Evolutionary conservation across 1,140 invertebrate species (phyloP), one percentile per base, ranked within the genome.

Genomic region (Thaumatotibia leucotreta): DNA sequence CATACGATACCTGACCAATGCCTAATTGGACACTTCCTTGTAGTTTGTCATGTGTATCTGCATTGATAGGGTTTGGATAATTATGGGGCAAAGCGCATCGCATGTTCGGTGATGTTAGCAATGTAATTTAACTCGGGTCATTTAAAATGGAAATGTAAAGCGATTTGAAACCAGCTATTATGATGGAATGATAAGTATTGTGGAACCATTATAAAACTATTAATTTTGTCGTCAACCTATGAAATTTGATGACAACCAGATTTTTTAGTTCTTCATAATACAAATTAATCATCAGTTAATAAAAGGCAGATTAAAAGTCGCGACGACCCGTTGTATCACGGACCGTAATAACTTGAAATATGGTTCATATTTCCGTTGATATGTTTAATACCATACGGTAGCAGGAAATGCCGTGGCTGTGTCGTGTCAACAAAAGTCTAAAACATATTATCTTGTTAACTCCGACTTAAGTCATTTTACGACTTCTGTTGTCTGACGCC

Each of bases 231-330:
- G 32, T 33, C 32, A 33, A 4, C 4, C 32, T 10, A 33, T 10
- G 1, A 9, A 10, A 33, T 8, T 9, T 9, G 32, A 33, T 10
- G 32, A 9, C 32, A 10, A 33, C 4, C 80, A 85, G 79, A 85
- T 85, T 86, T 83, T 86, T 84, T 85, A 82, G 70, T 82, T 78
- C 39, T 86, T 90, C 82, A 90, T 82, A 88, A 81, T 80, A 80
- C 80, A 86, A 54, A 90, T 90, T 90, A 88, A 90, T 90, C 88
- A 86, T 83, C 80, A 86, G 74, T 88, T 84, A 83, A 85, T 73
- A 80, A 73, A 58, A 77, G 77, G 65, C 67, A 76, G 67, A 79
- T 77, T 64, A 70, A 69, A 72, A 74, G 66, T 52, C 61, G 27
- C 64, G 20, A 23, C 45, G 2, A 17, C 6, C 1, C 69, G 45